These are phyloP conservation scores for Aphelenchoides fujianensis DNA, from an alignment of 1,140 invertebrate species.

Conservation along the genomic window DNA sequence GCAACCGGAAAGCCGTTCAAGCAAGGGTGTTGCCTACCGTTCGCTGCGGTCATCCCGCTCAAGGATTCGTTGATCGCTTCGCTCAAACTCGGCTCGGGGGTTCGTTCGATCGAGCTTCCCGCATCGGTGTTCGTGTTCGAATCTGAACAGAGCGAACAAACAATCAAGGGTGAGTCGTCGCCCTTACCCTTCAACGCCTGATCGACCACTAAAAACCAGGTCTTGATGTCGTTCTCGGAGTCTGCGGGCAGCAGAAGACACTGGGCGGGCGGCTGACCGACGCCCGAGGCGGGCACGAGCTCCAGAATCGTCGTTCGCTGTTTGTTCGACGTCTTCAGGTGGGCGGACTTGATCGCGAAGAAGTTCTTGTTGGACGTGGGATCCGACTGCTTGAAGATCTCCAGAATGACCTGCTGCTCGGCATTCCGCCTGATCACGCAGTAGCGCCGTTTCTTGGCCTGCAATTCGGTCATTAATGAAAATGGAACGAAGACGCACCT, in stretches of 20 bases:
- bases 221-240: conserved; percentile 29
- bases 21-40: neutral
- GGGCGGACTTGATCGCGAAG: conserved; percentile 44
- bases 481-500: conserved; percentile 17
- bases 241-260: conserved; percentile 34
- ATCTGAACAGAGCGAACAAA: neutral
- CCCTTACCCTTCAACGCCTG: conserved; percentile 43
- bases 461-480: neutral
- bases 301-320: conserved; percentile 44
- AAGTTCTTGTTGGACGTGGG: conserved; percentile 18
- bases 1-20: conserved; percentile 3
- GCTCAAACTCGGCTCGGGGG: conserved; percentile 15
- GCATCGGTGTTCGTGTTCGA: neutral
- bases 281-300: conserved; percentile 14
- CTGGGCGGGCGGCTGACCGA: conserved; percentile 1
- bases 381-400: conserved; percentile 40
- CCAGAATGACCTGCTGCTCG: conserved; percentile 27
- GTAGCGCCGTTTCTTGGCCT: conserved; percentile 31
- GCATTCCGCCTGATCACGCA: conserved; percentile 38
- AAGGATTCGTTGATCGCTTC: conserved; percentile 12
- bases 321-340: conserved; percentile 49
- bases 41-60: conserved; percentile 36
- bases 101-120: neutral
- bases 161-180: neutral
- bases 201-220: conserved; percentile 40